Conservation (phyloP, 2,797 vertebrate species). For the Nannoperca obscura region DNA sequence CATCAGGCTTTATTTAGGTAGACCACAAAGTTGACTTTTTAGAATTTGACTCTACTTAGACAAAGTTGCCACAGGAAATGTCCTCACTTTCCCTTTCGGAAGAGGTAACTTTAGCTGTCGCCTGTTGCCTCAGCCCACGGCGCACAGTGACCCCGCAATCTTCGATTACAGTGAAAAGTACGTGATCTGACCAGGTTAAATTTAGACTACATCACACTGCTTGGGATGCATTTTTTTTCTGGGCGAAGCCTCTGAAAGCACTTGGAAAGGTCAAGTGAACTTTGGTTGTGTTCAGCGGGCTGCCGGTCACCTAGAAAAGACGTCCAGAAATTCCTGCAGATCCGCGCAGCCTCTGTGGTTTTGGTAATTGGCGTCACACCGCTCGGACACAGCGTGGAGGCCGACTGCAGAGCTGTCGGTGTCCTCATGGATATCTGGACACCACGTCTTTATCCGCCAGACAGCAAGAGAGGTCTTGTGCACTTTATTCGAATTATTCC, state of each 20-base stretch:
- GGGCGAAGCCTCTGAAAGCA: conserved; percentile 48
- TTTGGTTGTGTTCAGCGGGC: conserved; percentile 40
- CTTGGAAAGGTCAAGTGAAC: conserved; percentile 50
- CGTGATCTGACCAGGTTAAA: conserved; percentile 44
- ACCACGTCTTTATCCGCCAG: conserved; percentile 46
- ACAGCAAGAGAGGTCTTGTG: conserved; percentile 28
- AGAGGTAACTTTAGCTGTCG: conserved; percentile 40
- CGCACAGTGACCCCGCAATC: conserved; percentile 19
- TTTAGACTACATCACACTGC: conserved; percentile 48
- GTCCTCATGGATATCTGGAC: conserved; percentile 48
- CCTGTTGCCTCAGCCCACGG: conserved; percentile 24
- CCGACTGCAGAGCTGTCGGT: conserved; percentile 35
- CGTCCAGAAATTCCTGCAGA: conserved; percentile 64
- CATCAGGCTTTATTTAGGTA: conserved; percentile 61
- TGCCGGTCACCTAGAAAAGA: conserved; percentile 53
- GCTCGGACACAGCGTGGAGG: conserved; percentile 17
- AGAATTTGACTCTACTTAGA: conserved; percentile 34
- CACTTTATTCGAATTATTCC: conserved; percentile 48
- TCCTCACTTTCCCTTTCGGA: conserved; percentile 54
- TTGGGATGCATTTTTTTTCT: conserved; percentile 49
- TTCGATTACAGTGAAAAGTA: conserved; percentile 43
- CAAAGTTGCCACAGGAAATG: conserved; percentile 52
- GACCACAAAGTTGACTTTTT: conserved; percentile 58
- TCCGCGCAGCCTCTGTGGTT: conserved; percentile 61
- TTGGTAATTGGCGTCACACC: conserved; percentile 46